phyloP scores from a whole-genome alignment of 2,797 vertebrate genomes.

The Pempheris klunzingeri region DNA sequence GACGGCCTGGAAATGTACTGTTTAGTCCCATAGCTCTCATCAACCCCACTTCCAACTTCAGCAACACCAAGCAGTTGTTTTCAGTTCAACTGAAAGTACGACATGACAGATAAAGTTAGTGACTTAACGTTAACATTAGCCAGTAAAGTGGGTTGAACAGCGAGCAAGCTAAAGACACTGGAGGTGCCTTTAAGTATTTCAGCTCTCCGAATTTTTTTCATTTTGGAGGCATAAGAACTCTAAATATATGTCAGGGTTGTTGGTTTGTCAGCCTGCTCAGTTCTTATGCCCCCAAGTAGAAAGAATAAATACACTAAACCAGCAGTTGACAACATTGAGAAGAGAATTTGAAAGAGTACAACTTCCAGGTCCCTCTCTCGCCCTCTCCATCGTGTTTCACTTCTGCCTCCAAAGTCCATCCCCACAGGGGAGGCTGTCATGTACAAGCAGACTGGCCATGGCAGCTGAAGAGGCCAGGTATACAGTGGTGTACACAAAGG shows the following conservation, averaged over 20 bases:
- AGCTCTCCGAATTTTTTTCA: neutral
- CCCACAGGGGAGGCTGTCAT: too few relatives aligned
- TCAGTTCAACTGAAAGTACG: neutral
- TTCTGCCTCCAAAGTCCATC: too few relatives aligned
- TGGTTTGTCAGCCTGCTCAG: neutral
- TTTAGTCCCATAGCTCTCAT: neutral
- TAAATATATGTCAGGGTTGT: neutral
- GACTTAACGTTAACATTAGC: neutral
- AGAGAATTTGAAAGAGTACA: too few relatives aligned
- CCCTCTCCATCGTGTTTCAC: too few relatives aligned
- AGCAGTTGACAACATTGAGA: too few relatives aligned
- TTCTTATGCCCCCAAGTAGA: neutral
- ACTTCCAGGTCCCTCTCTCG: too few relatives aligned
- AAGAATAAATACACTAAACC: too few relatives aligned
- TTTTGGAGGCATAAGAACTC: neutral
- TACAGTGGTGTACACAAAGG: too few relatives aligned
- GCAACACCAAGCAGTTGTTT: neutral
- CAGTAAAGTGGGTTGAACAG: neutral
- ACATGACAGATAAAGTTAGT: neutral
- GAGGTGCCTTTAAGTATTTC: neutral
- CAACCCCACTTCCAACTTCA: neutral
- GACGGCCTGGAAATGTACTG: too few relatives aligned
- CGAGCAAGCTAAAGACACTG: neutral
- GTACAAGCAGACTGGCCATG: too few relatives aligned
- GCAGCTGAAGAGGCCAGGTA: too few relatives aligned